Percentiles rank a stretch among this genome's conserved stretches.
Conservation (phyloP, 2,113 vertebrate species). For the Eubucco bourcierii region DNA sequence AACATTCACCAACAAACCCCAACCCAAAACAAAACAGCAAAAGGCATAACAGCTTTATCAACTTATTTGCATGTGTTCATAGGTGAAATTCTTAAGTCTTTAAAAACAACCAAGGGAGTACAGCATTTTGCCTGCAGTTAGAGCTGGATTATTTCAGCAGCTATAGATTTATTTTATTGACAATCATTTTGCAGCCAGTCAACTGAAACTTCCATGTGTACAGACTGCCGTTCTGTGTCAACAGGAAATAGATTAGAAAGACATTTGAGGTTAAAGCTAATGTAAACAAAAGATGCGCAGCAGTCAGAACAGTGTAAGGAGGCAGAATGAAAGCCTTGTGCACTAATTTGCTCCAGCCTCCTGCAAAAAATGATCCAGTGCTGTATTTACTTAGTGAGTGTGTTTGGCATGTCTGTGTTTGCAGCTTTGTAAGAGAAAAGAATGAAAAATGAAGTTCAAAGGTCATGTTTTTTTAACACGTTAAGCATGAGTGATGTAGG, state of each 20-base stretch:
- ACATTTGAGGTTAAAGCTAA: background rate
- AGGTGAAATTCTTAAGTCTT: background rate
- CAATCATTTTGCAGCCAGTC: background rate
- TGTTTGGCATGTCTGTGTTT: background rate
- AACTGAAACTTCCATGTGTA: background rate
- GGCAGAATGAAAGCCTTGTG: background rate
- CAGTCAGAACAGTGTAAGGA: background rate
- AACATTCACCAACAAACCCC: background rate
- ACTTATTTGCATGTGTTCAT: background rate
- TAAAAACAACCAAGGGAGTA: background rate
- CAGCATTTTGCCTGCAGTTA: background rate
- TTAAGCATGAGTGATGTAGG: rapidly evolving
- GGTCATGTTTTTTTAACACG: background rate
- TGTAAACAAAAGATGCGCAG: background rate
- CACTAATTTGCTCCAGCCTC: background rate
- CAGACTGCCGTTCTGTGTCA: background rate
- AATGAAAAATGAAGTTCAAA: background rate
- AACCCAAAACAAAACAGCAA: too few species aligned
- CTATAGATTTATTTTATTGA: background rate
- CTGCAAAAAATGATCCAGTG: background rate
- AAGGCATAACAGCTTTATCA: background rate
- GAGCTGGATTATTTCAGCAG: background rate
- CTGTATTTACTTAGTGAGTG: background rate
- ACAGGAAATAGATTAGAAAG: background rate
- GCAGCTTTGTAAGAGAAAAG: background rate